These are phyloP conservation scores for Hassar affinis DNA, from an alignment of 2,113 vertebrate species.

Conservation along the genomic window DNA sequence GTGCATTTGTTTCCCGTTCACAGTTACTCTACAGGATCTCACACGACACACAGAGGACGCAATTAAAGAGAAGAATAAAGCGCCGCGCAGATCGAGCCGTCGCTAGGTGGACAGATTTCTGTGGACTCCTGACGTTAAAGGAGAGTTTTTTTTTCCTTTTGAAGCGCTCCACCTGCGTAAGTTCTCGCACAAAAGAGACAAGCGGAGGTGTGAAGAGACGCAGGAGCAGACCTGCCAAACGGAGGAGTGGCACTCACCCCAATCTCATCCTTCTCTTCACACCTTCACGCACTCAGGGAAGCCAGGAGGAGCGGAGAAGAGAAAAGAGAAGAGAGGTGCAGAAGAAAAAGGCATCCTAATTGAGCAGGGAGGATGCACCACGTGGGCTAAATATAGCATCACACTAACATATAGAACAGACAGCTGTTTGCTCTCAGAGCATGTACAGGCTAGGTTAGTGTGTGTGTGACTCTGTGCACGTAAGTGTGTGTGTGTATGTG, in stretches of 20 bases:
- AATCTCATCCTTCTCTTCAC: slow-evolving; percentile 85
- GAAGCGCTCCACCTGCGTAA: slow-evolving; percentile 29
- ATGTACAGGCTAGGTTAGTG: slow-evolving; percentile 2
- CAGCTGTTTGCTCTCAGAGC: slow-evolving; percentile 58
- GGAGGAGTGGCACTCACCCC: slow-evolving; percentile 66
- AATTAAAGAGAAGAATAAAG: not conserved
- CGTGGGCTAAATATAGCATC: slow-evolving; percentile 61
- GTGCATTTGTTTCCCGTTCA: not conserved
- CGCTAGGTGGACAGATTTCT: not conserved
- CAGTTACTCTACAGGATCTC: not conserved
- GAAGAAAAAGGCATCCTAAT: slow-evolving; percentile 71
- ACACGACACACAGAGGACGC: not conserved
- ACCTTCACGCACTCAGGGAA: slow-evolving; percentile 80
- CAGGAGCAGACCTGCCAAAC: slow-evolving; percentile 97
- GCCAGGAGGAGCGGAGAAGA: slow-evolving; percentile 67
- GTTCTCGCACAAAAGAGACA: slow-evolving; percentile 76
- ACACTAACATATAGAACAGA: slow-evolving; percentile 54
- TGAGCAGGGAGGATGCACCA: slow-evolving; percentile 76
- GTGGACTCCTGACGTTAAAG: not conserved
- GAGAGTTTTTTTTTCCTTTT: slow-evolving; percentile 19
- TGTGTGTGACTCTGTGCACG: not conserved
- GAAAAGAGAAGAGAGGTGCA: slow-evolving; percentile 57
- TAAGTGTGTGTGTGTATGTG: not conserved
- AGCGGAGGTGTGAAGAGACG: slow-evolving; percentile 95
- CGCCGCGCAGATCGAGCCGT: not conserved